Percentiles rank a stretch among this genome's conserved stretches.
These are phyloP conservation scores for Diacarnus erythraeanus DNA, from an alignment of 37 sponge, comb jelly and placozoan genomes.

Conservation along the genomic window DNA sequence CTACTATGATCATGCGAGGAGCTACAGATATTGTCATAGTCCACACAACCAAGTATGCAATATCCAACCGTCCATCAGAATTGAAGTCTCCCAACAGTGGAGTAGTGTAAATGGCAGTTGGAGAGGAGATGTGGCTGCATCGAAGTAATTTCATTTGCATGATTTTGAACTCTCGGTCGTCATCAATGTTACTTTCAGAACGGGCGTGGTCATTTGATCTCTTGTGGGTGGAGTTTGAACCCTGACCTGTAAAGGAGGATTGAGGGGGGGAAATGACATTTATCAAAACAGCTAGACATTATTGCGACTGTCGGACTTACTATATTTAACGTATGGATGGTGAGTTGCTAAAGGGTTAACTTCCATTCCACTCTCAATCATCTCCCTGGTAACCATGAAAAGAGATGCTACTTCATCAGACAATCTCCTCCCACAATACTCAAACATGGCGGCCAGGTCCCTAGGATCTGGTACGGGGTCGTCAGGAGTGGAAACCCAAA, in stretches of 20 bases:
- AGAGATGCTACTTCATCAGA: conserved; percentile 5
- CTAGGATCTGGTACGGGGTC: conserved; percentile 51
- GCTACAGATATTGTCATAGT: not conserved
- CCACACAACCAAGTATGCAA: conserved; percentile 37
- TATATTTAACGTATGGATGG: conserved; percentile 32
- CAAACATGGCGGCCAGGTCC: conserved; percentile 43
- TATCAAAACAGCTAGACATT: too few species aligned
- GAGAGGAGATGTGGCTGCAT: conserved; percentile 22
- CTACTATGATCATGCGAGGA: not conserved
- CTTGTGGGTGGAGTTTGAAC: too few species aligned
- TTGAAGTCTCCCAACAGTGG: conserved; percentile 58
- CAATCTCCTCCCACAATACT: conserved; percentile 25
- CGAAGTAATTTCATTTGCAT: not conserved
- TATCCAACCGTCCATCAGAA: conserved; percentile 52
- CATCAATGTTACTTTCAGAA: too few species aligned
- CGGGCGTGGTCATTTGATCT: too few species aligned
- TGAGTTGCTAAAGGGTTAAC: conserved; percentile 32
- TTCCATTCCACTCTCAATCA: conserved; percentile 16
- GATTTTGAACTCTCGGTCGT: not conserved
- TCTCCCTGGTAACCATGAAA: conserved; percentile 50
- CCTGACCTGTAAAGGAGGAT: too few species aligned
- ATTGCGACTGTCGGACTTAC: too few species aligned
- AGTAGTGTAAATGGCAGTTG: not conserved
- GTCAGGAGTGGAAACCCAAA: conserved; percentile 29
- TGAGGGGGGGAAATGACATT: too few species aligned